A percentile compares a stretch with the other conserved stretches of the same genome.
These are phyloP conservation scores for Mus caroli DNA, from an alignment of 2,797 vertebrate genomes.

Conservation along the genomic window DNA sequence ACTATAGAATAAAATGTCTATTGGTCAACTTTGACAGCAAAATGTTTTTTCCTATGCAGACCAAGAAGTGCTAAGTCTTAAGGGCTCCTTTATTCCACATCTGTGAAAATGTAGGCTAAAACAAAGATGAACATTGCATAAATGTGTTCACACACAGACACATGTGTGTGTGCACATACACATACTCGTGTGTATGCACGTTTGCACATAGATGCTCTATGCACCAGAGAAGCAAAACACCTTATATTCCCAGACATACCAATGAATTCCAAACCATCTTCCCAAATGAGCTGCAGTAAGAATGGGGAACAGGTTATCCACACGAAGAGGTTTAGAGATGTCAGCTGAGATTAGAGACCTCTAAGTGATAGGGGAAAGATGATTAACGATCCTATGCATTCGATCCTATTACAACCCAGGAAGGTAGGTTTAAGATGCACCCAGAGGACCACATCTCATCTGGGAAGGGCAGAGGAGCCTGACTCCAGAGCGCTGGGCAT, in stretches of 20 bases:
- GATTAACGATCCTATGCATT: background rate
- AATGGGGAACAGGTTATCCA: background rate
- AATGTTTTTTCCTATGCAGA: background rate
- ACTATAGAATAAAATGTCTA: constrained; percentile 53
- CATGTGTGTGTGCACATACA: too few species aligned
- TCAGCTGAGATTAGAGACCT: background rate
- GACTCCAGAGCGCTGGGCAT: background rate
- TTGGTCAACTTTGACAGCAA: constrained; percentile 39
- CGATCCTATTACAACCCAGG: background rate
- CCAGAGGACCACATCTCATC: background rate
- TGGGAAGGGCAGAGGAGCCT: background rate
- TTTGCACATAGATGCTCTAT: background rate
- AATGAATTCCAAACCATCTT: background rate
- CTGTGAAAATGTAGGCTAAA: constrained; percentile 18
- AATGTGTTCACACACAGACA: background rate
- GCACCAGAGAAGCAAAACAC: background rate
- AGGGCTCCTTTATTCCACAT: constrained; percentile 27
- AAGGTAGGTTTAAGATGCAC: background rate
- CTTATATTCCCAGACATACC: background rate
- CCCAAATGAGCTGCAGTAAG: background rate
- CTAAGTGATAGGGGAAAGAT: background rate
- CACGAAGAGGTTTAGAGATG: background rate
- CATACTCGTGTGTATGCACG: fast-evolving
- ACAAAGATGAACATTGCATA: background rate
- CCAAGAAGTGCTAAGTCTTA: constrained; percentile 42